Percentiles rank a stretch among this genome's conserved stretches.
phyloP scores from a whole-genome alignment of 2,888 invertebrate genomes.

The Catotricha subobsoleta region DNA sequence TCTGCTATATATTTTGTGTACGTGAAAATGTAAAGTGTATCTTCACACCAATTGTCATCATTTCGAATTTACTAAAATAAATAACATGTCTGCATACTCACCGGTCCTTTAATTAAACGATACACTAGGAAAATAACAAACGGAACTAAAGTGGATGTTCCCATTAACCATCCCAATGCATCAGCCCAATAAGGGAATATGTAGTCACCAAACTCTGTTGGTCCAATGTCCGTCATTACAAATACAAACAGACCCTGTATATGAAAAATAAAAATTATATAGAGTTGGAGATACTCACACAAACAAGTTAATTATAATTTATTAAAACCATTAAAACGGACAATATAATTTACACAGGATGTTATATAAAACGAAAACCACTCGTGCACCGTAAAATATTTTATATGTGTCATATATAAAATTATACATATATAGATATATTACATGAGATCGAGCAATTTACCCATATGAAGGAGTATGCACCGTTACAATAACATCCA shows the following conservation, averaged over 20 bases:
- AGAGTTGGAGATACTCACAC: conserved; percentile 8
- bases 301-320: neutral
- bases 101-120: conserved; percentile 19
- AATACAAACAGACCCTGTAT: conserved; percentile 56
- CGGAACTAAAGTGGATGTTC: conserved; percentile 46
- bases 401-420: neutral
- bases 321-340: neutral
- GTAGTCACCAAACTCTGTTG: conserved; percentile 45
- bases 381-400: neutral
- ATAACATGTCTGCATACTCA: conserved; percentile 10
- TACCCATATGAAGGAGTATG: neutral
- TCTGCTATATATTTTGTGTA: too few relatives aligned
- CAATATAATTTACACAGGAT: neutral
- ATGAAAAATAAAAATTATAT: too few relatives aligned
- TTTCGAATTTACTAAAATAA: too few relatives aligned
- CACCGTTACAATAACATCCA: too few relatives aligned
- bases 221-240: conserved; percentile 45
- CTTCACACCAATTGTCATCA: too few relatives aligned
- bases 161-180: conserved; percentile 50
- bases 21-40: too few relatives aligned
- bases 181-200: conserved; percentile 54
- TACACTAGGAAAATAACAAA: conserved; percentile 44
- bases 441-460: neutral
- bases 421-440: neutral
- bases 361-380: neutral